A percentile compares a stretch with the other conserved stretches of the same genome.
phyloP scores from a whole-genome alignment of 2,797 vertebrate genomes.

The Mormyrops attenuatus region DNA sequence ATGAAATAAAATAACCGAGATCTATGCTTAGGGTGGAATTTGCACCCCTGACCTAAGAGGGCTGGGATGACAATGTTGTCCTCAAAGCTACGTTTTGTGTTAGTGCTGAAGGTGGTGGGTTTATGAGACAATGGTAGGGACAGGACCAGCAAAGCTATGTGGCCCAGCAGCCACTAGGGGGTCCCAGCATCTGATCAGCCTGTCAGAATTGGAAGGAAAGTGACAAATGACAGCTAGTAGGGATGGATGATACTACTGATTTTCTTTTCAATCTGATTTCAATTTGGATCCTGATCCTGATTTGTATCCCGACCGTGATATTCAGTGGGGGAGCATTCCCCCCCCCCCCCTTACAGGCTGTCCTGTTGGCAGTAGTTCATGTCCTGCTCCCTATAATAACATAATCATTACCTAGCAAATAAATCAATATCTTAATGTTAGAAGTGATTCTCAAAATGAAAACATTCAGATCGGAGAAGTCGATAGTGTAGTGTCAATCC shows the following conservation, averaged over 20 bases:
- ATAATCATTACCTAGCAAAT: neutral
- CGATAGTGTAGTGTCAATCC: neutral
- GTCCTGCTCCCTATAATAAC: neutral
- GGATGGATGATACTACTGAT: neutral
- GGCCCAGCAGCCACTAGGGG: neutral
- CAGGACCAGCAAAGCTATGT: neutral
- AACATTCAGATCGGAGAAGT: neutral
- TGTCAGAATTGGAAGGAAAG: neutral
- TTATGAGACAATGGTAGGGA: neutral
- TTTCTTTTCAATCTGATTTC: neutral
- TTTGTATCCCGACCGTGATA: neutral
- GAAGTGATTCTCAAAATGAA: neutral
- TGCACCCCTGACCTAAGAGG: neutral
- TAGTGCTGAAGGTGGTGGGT: neutral
- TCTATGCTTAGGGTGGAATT: neutral
- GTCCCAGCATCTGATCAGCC: neutral
- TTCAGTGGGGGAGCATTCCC: neutral
- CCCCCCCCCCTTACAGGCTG: neutral
- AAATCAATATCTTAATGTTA: neutral
- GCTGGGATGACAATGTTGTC: neutral
- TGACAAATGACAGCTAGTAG: neutral
- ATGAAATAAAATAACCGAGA: neutral
- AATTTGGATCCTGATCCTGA: neutral
- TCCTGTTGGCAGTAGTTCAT: neutral
- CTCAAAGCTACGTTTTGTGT: neutral